A percentile compares a stretch with the other conserved stretches of the same genome.
Evolutionary conservation across 2,113 vertebrate genomes (phyloP).

Genomic region (Istiophorus platypterus): DNA sequence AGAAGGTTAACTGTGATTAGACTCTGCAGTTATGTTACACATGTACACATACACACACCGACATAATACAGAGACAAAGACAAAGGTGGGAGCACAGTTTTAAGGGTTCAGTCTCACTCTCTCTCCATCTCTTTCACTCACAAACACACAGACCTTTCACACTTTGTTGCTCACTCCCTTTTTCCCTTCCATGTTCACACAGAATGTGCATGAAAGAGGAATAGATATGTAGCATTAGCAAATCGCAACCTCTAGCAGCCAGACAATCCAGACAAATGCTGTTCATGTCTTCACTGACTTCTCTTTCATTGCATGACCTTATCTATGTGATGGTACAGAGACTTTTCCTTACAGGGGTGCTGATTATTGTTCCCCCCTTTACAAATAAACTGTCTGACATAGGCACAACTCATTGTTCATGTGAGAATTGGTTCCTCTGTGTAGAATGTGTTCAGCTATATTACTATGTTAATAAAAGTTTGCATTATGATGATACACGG

Average conservation of each 20-base stretch:
- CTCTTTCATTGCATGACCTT: neutral
- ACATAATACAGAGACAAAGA: slow-evolving; percentile 12
- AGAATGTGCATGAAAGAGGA: neutral
- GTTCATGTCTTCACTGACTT: slow-evolving; percentile 6
- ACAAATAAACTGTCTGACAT: neutral
- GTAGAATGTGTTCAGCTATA: neutral
- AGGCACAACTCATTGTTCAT: neutral
- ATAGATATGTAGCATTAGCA: slow-evolving; percentile 11
- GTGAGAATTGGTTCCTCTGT: neutral
- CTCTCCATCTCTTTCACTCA: neutral
- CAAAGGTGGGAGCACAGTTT: neutral
- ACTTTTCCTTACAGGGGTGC: neutral
- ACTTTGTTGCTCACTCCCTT: neutral
- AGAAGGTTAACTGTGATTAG: slow-evolving; percentile 76
- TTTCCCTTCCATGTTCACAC: neutral
- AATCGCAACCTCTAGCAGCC: neutral
- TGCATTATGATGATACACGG: slow-evolving; percentile 12
- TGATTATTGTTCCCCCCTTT: neutral
- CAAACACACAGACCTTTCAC: neutral
- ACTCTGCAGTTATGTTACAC: slow-evolving; percentile 47
- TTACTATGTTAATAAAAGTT: neutral
- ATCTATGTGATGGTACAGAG: slow-evolving; percentile 8
- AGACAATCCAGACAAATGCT: slow-evolving; percentile 26
- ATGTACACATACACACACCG: neutral
- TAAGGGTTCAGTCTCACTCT: neutral